Conservation (phyloP, 2,888 invertebrate species). For the Cephus pulcher region DNA sequence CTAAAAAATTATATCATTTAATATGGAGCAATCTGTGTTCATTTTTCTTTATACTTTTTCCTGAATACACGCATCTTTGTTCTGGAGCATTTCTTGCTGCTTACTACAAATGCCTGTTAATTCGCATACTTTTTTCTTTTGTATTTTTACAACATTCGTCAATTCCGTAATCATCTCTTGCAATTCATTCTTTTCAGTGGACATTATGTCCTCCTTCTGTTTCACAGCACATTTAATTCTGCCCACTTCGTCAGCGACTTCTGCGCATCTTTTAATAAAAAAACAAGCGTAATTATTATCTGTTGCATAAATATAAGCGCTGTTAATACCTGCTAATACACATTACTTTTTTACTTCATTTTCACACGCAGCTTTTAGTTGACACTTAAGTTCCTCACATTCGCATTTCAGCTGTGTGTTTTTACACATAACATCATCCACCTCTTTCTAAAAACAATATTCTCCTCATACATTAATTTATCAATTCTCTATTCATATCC, state of each 20-base stretch:
- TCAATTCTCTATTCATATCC: neutral
- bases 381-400: slow-evolving; percentile 38
- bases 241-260: slow-evolving; percentile 38
- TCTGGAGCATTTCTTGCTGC: slow-evolving; percentile 34
- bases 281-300: neutral
- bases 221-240: slow-evolving; percentile 33
- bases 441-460: slow-evolving; percentile 25
- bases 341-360: slow-evolving; percentile 41
- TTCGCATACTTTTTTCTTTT: slow-evolving; percentile 44
- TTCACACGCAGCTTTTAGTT: slow-evolving; percentile 35
- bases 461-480: slow-evolving; percentile 3
- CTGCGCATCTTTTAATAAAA: slow-evolving; percentile 31
- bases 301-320: neutral
- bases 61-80: slow-evolving; percentile 36
- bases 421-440: slow-evolving; percentile 28
- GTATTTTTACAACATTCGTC: slow-evolving; percentile 37
- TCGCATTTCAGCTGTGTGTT: slow-evolving; percentile 38
- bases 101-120: slow-evolving; percentile 39
- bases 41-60: slow-evolving; percentile 24
- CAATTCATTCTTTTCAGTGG: slow-evolving; percentile 35
- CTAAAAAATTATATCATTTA: slow-evolving; percentile 20
- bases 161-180: slow-evolving; percentile 40
- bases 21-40: neutral
- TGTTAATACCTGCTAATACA: neutral
- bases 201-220: slow-evolving; percentile 40